Evolutionary conservation across 2,888 invertebrate genomes (phyloP).

Genomic region (Caenorhabditis auriculariae): DNA sequence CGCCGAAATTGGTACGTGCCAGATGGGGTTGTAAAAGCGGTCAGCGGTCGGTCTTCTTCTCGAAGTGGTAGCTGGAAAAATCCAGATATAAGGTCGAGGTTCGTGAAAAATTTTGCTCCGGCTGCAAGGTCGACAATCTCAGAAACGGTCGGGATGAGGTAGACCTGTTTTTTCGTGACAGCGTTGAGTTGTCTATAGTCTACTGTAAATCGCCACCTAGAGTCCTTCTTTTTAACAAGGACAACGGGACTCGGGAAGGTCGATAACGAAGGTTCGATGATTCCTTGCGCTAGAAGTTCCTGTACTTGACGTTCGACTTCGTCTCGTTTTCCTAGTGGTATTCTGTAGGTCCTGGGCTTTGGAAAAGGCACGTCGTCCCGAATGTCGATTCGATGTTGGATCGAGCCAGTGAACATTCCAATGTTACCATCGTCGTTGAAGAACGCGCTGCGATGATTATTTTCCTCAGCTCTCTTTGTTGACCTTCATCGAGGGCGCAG

Average conservation of each 20-base stretch:
- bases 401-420: slow-evolving; percentile 15
- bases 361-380: slow-evolving; percentile 4
- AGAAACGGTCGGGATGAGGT: slow-evolving; percentile 1
- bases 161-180: slow-evolving; percentile 2
- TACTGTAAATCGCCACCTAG: not conserved
- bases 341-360: slow-evolving; percentile 3
- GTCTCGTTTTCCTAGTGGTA: slow-evolving; percentile 9
- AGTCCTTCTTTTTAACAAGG: slow-evolving; percentile 15
- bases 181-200: slow-evolving; percentile 3
- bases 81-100: slow-evolving; percentile 22
- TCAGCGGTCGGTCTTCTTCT: slow-evolving; percentile 14
- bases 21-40: slow-evolving; percentile 29
- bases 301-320: slow-evolving; percentile 19
- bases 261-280: slow-evolving; percentile 19
- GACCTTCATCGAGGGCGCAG: no score
- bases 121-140: slow-evolving; percentile 3
- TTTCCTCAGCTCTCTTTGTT: not conserved
- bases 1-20: slow-evolving; percentile 32
- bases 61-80: slow-evolving; percentile 27
- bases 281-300: slow-evolving; percentile 12
- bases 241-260: slow-evolving; percentile 13
- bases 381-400: slow-evolving; percentile 15
- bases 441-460: slow-evolving; percentile 11
- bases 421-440: slow-evolving; percentile 24
- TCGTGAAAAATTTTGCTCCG: slow-evolving; percentile 7